These are phyloP conservation scores for Sinocyclocheilus maitianheensis DNA, from an alignment of 2,113 vertebrate genomes.

Conservation along the genomic window DNA sequence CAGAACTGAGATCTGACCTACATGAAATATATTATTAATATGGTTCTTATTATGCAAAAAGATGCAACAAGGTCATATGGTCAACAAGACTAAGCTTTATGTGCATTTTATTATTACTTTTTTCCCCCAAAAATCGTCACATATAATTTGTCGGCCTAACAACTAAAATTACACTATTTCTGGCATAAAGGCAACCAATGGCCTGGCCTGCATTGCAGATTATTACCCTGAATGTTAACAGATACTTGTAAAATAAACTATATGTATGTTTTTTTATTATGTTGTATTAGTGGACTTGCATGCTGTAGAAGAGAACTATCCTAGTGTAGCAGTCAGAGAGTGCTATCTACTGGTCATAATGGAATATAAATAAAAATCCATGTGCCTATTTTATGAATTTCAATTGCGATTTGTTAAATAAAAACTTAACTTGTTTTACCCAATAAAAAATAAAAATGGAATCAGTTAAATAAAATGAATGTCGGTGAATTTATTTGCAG, in stretches of 20 bases:
- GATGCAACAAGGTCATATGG: too few relatives aligned
- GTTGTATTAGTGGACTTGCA: too few relatives aligned
- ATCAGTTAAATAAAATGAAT: too few relatives aligned
- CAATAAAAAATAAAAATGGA: not conserved
- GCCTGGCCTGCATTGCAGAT: not conserved
- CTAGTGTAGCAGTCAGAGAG: not conserved
- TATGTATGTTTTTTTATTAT: too few relatives aligned
- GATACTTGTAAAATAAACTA: too few relatives aligned
- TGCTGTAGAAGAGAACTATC: not conserved
- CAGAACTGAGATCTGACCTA: not conserved
- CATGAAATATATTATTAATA: too few relatives aligned
- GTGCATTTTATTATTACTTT: too few relatives aligned
- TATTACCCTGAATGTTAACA: not conserved
- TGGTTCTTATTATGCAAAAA: too few relatives aligned
- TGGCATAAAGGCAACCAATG: not conserved
- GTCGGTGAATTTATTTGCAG: not conserved
- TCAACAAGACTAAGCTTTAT: too few relatives aligned
- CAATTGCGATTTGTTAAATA: not conserved
- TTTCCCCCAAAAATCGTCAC: too few relatives aligned
- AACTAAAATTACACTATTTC: not conserved
- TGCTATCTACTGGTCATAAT: constrained; percentile 22
- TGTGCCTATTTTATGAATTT: not conserved
- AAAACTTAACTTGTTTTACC: not conserved
- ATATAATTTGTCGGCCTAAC: not conserved
- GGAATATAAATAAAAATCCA: not conserved